Base-by-base conservation (phyloP, 2,797 vertebrate species). In the Arrhamphus sclerolepis region DNA sequence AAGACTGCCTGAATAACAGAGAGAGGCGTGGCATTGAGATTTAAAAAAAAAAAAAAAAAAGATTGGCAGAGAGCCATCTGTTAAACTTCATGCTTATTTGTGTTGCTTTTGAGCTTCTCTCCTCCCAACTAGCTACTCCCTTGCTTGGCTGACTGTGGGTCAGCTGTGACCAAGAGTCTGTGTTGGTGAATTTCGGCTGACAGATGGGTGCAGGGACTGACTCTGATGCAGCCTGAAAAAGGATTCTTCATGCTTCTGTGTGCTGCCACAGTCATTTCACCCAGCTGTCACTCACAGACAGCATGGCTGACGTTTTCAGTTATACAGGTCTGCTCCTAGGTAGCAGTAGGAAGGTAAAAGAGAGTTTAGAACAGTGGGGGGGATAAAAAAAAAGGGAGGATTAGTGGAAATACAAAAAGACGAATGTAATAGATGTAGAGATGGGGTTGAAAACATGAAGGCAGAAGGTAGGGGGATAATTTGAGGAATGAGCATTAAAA, bases 201-300 rank as follows among this genome's bases (percentile, higher is more conserved):
- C 90, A 89, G 89, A 89, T 86, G 82, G 85, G 78, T 20, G 48
- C 58, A 8, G 56, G 74, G 72, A 77, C 78, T n/a, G 73, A 83
- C 79, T 80, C 72, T 54, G 77, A 76, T 72, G 81, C 79, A 46
- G 84, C 78, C 78, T 81, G 81, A 72, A 87, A 90, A 88, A 70
- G 79, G 86, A 91, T 91, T 90, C 78, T 85, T 86, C 83, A 81
- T 78, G 84, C 75, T 83, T 83, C 80, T 73, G 81, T 86, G 85
- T 87, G 86, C 87, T 89, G 89, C 87, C 90, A 89, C 70, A 80
- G 84, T 74, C 82, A 72, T 82, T 91, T 90, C 78, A 81, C 73
- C 83, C 87, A 77, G 75, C 88, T 89, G 90, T 89, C 90, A 89
- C 75, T 91, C 86, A 90, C 80, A 80, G 73, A 46, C 76, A 66